phyloP scores from a whole-genome alignment of 2,797 vertebrate species.

The Pseudomugil gertrudae region DNA sequence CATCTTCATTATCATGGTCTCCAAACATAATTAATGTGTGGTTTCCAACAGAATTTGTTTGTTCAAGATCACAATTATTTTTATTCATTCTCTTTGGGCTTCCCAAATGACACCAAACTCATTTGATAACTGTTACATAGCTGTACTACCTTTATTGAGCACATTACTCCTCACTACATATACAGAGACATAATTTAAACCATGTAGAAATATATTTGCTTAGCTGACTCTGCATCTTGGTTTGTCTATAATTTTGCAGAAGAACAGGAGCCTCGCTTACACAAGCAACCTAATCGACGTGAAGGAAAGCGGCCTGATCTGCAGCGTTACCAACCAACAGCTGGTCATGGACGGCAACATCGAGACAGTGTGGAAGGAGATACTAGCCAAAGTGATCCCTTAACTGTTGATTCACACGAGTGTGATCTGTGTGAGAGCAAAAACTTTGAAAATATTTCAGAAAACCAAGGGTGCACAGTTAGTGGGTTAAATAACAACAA shows the following conservation, averaged over 20 bases:
- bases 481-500: slow-evolving; percentile 15
- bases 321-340: slow-evolving; percentile 82
- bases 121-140: too few species aligned
- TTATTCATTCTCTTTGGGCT: too few species aligned
- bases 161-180: not conserved
- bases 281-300: slow-evolving; percentile 78
- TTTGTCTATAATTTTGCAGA: slow-evolving; percentile 42
- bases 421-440: slow-evolving; percentile 40
- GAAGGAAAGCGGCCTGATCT: slow-evolving; percentile 80
- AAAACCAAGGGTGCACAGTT: slow-evolving; percentile 39
- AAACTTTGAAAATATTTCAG: slow-evolving; percentile 29
- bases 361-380: slow-evolving; percentile 77
- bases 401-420: slow-evolving; percentile 33
- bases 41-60: too few species aligned
- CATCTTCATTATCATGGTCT: too few species aligned
- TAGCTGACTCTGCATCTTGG: not conserved
- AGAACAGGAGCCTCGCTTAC: slow-evolving; percentile 49
- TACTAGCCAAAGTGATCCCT: slow-evolving; percentile 28
- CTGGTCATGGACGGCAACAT: slow-evolving; percentile 47
- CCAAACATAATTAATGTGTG: too few species aligned
- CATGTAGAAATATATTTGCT: not conserved
- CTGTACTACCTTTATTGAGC: not conserved
- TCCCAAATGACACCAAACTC: too few species aligned
- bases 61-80: too few species aligned
- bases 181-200: not conserved